Evolutionary conservation across 2,797 vertebrate species (phyloP).

Genomic region (Sphenopsis melanotis): DNA sequence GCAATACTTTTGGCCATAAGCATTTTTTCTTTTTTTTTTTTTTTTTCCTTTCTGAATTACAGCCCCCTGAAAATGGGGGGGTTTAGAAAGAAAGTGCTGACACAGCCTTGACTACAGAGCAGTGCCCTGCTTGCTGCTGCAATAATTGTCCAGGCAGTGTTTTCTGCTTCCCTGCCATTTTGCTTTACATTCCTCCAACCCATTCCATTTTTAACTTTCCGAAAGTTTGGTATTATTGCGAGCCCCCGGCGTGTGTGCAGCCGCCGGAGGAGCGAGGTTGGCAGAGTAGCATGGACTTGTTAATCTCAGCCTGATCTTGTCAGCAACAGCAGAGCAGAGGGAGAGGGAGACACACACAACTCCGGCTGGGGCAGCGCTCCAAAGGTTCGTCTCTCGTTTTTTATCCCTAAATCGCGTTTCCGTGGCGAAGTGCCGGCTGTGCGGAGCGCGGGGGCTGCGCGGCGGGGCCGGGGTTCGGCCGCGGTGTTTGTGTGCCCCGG

Average conservation of each 20-base stretch:
- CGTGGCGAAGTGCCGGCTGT: fast-evolving
- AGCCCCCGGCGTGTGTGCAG: slow-evolving; percentile 20
- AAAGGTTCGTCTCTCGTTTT: slow-evolving; percentile 58
- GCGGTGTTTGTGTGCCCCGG: background rate
- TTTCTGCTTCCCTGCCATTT: slow-evolving; percentile 45
- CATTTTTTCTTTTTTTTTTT: background rate
- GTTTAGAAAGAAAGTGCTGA: slow-evolving; percentile 52
- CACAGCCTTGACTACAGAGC: slow-evolving; percentile 38
- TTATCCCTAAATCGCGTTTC: background rate
- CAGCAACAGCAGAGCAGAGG: slow-evolving; percentile 53
- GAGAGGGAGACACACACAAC: slow-evolving; percentile 12
- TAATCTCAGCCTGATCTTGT: slow-evolving; percentile 70
- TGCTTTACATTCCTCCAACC: background rate
- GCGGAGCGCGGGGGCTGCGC: background rate
- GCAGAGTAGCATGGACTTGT: slow-evolving; percentile 64
- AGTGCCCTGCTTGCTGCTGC: slow-evolving; percentile 46
- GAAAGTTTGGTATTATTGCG: slow-evolving; percentile 43
- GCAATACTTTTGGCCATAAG: background rate
- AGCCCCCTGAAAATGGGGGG: slow-evolving; percentile 10
- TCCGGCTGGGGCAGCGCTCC: slow-evolving; percentile 71
- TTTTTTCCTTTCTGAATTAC: background rate
- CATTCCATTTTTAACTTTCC: slow-evolving; percentile 38
- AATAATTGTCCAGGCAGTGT: slow-evolving; percentile 30
- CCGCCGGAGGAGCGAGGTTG: slow-evolving; percentile 20
- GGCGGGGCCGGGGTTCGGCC: background rate